phyloP scores from a whole-genome alignment of 2,888 invertebrate species.

The Calameuta filiformis region DNA sequence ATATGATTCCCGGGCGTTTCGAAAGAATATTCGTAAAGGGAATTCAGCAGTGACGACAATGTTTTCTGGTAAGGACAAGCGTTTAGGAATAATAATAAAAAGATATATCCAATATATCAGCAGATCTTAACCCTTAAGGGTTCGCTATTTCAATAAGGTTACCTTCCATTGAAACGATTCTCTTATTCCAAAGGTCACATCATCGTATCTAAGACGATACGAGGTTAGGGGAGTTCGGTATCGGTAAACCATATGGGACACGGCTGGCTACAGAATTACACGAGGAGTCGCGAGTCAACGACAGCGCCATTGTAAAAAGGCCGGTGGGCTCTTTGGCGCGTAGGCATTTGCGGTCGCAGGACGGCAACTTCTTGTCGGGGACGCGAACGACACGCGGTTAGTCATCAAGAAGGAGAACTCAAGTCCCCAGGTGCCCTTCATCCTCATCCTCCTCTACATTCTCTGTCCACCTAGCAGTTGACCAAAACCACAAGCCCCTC shows the following conservation, averaged over 20 bases:
- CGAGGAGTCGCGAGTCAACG: not conserved
- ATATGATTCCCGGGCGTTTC: not conserved
- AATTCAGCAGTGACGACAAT: not conserved
- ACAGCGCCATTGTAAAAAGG: not conserved
- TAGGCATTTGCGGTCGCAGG: conserved; percentile 49
- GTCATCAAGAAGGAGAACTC: conserved; percentile 44
- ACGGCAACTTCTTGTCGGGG: conserved; percentile 19
- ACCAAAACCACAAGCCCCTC: conserved; percentile 2
- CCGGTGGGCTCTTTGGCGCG: conserved; percentile 29
- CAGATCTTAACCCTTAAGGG: not conserved
- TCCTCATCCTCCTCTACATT: not conserved
- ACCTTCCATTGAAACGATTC: not conserved
- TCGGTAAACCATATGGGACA: not conserved
- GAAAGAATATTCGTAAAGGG: not conserved
- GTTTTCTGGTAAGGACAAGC: not conserved
- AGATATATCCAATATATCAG: not conserved
- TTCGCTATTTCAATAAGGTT: not conserved
- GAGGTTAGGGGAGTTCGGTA: not conserved
- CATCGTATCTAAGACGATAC: not conserved
- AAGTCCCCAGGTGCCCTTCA: not conserved
- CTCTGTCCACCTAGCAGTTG: not conserved
- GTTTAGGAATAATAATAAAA: not conserved
- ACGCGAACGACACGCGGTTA: conserved; percentile 50
- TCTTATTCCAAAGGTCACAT: not conserved
- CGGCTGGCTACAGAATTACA: not conserved